Conservation (phyloP, 2,113 vertebrate genomes). For the Mesitornis unicolor region DNA sequence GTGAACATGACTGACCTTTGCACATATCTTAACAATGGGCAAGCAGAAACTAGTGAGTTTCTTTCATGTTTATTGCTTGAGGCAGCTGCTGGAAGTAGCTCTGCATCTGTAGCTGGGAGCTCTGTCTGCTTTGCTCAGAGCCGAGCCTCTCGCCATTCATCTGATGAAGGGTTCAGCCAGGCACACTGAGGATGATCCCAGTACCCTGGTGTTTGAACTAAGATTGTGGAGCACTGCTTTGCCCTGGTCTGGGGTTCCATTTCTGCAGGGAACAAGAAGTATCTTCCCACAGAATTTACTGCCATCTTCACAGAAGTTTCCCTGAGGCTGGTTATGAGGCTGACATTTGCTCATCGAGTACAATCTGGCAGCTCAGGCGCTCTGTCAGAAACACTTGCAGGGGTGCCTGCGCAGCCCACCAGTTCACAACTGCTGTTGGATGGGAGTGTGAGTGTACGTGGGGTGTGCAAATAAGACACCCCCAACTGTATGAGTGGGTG, state of each 20-base stretch:
- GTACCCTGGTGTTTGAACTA: background rate
- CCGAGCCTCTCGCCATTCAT: background rate
- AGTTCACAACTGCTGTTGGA: background rate
- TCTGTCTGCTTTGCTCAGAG: background rate
- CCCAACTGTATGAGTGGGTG: background rate
- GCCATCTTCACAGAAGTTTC: background rate
- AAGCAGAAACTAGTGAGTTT: background rate
- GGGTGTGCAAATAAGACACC: background rate
- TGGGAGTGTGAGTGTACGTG: background rate
- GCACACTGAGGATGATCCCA: background rate
- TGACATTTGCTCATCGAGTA: background rate
- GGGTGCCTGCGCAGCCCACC: background rate
- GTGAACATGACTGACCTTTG: background rate
- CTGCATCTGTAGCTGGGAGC: background rate
- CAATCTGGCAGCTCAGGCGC: background rate
- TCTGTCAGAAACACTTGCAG: background rate
- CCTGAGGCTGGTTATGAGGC: background rate
- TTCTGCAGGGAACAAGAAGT: background rate
- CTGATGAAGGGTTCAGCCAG: background rate
- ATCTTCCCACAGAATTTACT: background rate
- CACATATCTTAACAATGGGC: background rate
- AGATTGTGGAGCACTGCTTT: background rate
- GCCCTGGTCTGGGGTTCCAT: background rate
- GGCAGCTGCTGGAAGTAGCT: background rate
- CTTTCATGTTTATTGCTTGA: background rate